Base-by-base conservation (phyloP, 2,888 invertebrate genomes). In the Mythimna pallens region DNA sequence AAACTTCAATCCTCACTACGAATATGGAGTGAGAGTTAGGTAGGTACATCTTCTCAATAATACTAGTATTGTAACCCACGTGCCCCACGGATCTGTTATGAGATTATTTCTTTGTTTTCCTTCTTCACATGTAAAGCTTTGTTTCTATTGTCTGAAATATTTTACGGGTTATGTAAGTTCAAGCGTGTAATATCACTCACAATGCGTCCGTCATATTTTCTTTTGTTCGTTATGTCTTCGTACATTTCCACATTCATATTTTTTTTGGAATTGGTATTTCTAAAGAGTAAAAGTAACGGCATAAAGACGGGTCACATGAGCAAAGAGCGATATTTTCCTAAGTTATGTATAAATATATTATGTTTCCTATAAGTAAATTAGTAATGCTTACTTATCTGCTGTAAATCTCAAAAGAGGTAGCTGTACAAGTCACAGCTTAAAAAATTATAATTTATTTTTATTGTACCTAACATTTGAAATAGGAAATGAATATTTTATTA, bases 81-180 rank as follows among this genome's bases (percentile, higher is more conserved):
- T 52, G 62, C 30, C 12, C 12, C 36, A 47, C 59, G 40, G 43
- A 52, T 40, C 36, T 62, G 52, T 79, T 76, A 76, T 76, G 68
- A 75, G 67, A 76, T 34, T 65, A 69, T 47, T 63, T 61, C 55
- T 70, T 74, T 80, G 74, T 81, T 62, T 77, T 75, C 30, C 14
- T 77, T 73, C 57, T 65, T 65, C 57, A 70, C 63, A 65, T 72
- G 25, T n/a, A 59, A 73, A 64, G 57, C 59, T 78, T 76, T 76
- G 71, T 68, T 65, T 73, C 65, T 66, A 73, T 75, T 83, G 83
- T 85, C 65, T 76, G 71, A 79, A 73, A 81, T 73, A 70, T 73
- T 80, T 79, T 50, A 67, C 25, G 20, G 62, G 62, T 82, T 84
- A 85, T 62, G 73, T 80, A 86, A 84, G 66, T 55, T 74, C 50